phyloP scores from a whole-genome alignment of 1,140 invertebrate genomes.

The Bombus impatiens region DNA sequence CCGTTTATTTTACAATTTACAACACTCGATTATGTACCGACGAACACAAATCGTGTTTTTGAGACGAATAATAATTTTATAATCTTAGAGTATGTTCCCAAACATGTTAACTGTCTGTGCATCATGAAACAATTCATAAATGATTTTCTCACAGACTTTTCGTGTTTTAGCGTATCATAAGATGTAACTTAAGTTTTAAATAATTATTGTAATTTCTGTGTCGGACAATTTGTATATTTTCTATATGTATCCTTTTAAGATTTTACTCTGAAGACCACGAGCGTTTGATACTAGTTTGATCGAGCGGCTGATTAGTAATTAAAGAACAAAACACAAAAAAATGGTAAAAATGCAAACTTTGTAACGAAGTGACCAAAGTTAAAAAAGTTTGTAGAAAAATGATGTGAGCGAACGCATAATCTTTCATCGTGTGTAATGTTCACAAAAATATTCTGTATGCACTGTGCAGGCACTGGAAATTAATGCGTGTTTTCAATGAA shows the following conservation, averaged over 20 bases:
- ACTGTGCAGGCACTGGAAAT: constrained; percentile 39
- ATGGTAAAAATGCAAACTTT: constrained; percentile 50
- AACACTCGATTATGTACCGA: constrained; percentile 3
- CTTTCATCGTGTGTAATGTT: constrained; percentile 22
- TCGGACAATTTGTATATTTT: constrained; percentile 62
- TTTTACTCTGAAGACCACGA: constrained; percentile 35
- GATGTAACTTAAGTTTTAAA: constrained; percentile 61
- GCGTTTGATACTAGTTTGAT: constrained; percentile 48
- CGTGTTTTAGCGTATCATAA: constrained; percentile 40
- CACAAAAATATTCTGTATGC: constrained; percentile 26
- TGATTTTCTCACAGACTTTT: constrained; percentile 13
- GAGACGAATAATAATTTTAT: constrained; percentile 26
- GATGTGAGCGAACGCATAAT: constrained; percentile 57
- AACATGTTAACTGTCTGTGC: constrained; percentile 33
- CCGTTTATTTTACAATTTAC: not conserved
- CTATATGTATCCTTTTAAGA: constrained; percentile 54
- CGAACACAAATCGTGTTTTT: constrained; percentile 10
- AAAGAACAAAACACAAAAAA: constrained; percentile 21
- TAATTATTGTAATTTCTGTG: constrained; percentile 57
- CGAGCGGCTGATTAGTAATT: constrained; percentile 30
- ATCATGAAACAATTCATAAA: not conserved
- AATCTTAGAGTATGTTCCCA: constrained; percentile 33
- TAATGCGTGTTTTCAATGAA: constrained; percentile 45
- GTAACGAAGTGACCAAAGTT: constrained; percentile 74
- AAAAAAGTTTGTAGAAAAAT: constrained; percentile 65